Evolutionary conservation across 2,113 vertebrate species (phyloP), one percentile per base, ranked within the genome.

Genomic region (Pampusana beccarii): DNA sequence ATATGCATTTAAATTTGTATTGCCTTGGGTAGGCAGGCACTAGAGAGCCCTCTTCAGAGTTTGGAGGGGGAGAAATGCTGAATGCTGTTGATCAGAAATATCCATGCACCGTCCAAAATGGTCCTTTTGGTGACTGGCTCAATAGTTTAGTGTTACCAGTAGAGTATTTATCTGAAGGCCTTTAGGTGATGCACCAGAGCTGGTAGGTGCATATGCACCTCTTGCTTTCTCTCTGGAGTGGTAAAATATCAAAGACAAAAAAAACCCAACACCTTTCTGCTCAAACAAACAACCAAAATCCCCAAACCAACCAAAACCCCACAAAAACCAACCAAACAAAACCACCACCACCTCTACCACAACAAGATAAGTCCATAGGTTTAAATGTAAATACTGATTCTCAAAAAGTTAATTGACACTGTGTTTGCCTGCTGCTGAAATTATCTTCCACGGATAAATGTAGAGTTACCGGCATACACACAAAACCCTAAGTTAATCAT

Each of bases 191-290:
- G 13, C 0, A 1, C 18, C 26, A 69, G 57, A 42, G 19, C 29
- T 88, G 16, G 26, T n/a, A 25, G 36, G 34, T 61, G 56, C 10
- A 10, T 48, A 12, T n/a, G 23, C 2, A 1, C 78, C 56, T 85
- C 60, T 70, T 65, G 18, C 34, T 84, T 64, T 94, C 26, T 70
- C 38, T 90, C 77, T 65, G 56, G 84, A 94, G 57, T 60, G 44
- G 33, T 56, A 25, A 86, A 67, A 38, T 80, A 33, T 8, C 28
- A 38, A 78, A 67, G 24, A 29, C 9, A 42, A 64, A 62, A 66
- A 42, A 28, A 0, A 6, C 15, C 6, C 5, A 64, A 25, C 21
- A 19, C 5, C 14, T 90, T 72, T 4, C 17, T 46, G 44, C 44
- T 46, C 44, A 46, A 46, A 19, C 44, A 46, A 46, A 6, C 44